phyloP scores from a whole-genome alignment of 2,113 vertebrate genomes.

The Sapayoa aenigma region DNA sequence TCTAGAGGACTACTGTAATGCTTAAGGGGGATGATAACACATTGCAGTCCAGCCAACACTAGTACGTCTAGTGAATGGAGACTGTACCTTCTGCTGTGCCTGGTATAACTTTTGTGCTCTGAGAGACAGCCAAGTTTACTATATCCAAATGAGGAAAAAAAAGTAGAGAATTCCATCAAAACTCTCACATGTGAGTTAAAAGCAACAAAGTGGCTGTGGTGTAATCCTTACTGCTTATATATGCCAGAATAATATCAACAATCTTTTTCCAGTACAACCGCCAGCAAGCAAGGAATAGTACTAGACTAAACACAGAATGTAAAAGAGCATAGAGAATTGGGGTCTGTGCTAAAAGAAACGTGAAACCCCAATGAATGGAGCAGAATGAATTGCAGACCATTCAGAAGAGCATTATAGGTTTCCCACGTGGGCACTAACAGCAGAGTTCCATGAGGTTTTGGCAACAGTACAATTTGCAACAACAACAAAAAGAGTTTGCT shows the following conservation, averaged over 20 bases:
- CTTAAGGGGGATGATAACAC: neutral
- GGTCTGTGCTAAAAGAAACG: constrained; percentile 49
- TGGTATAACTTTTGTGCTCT: neutral
- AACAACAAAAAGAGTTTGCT: neutral
- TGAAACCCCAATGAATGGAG: constrained; percentile 47
- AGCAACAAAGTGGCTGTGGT: neutral
- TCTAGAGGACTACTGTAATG: neutral
- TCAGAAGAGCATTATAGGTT: neutral
- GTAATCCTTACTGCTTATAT: constrained; percentile 20
- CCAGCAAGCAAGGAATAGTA: constrained; percentile 41
- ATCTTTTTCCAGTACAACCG: constrained; percentile 10
- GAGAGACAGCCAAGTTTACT: neutral
- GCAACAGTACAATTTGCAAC: neutral
- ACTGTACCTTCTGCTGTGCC: neutral
- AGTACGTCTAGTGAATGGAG: neutral
- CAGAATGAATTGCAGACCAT: constrained; percentile 21
- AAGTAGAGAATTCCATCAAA: constrained; percentile 1
- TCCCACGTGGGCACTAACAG: constrained; percentile 2
- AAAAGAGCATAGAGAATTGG: constrained; percentile 31
- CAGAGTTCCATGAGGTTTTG: neutral
- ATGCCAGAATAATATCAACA: constrained; percentile 34
- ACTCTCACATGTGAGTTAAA: neutral
- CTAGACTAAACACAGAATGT: constrained; percentile 65
- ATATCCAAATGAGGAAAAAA: neutral
- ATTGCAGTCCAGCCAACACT: neutral